Percentiles rank a stretch among this genome's conserved stretches.
phyloP scores from a whole-genome alignment of 2,797 vertebrate species.

The Anableps anableps region DNA sequence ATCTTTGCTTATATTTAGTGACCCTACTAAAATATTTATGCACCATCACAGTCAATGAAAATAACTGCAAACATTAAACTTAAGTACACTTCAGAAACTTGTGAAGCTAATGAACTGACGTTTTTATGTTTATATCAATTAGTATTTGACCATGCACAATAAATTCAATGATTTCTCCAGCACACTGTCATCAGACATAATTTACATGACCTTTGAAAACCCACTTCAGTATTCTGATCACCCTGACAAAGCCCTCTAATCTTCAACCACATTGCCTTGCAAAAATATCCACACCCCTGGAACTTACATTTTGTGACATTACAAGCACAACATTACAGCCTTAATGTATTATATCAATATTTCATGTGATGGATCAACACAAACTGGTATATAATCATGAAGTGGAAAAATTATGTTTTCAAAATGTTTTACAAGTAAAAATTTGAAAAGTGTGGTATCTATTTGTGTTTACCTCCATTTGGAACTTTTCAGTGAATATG shows the following conservation, averaged over 20 bases:
- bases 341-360: neutral
- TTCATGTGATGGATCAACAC: neutral
- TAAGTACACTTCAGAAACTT: neutral
- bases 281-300: neutral
- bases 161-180: neutral
- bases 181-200: neutral
- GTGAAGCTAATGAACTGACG: neutral
- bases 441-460: neutral
- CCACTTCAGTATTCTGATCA: neutral
- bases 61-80: neutral
- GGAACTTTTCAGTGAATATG: neutral
- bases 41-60: neutral
- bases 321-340: neutral
- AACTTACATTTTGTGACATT: neutral
- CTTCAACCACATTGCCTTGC: neutral
- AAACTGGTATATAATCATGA: neutral
- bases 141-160: neutral
- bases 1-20: neutral
- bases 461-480: neutral
- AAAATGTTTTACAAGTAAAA: neutral
- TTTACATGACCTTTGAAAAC: slow-evolving; percentile 1
- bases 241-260: neutral
- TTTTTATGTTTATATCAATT: neutral
- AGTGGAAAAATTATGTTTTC: neutral
- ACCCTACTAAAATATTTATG: neutral